Evolutionary conservation across 2,888 invertebrate genomes (phyloP), one percentile per base, ranked within the genome.

Genomic region (Craniophora ligustri): DNA sequence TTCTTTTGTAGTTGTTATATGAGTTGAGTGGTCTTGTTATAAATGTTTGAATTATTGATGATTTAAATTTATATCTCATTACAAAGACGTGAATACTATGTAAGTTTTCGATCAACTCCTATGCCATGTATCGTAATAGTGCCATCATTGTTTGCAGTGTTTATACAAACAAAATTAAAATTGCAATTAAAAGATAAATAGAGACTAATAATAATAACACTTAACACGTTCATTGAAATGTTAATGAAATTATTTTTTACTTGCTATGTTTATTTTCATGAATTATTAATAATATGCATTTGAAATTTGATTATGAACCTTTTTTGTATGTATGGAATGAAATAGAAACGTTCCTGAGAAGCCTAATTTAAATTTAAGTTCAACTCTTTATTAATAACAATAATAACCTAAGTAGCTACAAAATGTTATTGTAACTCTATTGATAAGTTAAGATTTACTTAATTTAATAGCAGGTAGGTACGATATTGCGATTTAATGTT

Each of bases 101-200:
- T 54, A 46, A 3, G 23, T 26, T 26, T 44, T 28, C 57, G 28
- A 50, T 31, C 30, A 45, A 39, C 31, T 35, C 28, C 30, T 47
- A 39, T 72, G 76, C 81, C 80, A 79, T 80, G 44, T 68, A 61
- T 53, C 54, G 49, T 60, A 74, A 67, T 75, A 79, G 84, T 84
- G 84, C 84, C 83, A 83, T 84, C 77, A 34, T 55, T 56, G 21
- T 48, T 50, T 51, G 32, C 36, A 50, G 36, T 38, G 6, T 46
- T 8, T 36, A 16, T 39, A 14, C 21, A 35, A 39, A 48, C 18
- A 35, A 18, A 26, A 28, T 42, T 11, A 2, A 40, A 23, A n/a
- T 40, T 42, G 21, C 31, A 35, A 51, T 21, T 32, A 39, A 5
- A 26, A 26, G n/a, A 8, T 23, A 38, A 23, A 5, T 16, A 21